Evolutionary conservation across 2,888 invertebrate genomes (phyloP), one percentile per base, ranked within the genome.

Genomic region (Lymantria dispar): DNA sequence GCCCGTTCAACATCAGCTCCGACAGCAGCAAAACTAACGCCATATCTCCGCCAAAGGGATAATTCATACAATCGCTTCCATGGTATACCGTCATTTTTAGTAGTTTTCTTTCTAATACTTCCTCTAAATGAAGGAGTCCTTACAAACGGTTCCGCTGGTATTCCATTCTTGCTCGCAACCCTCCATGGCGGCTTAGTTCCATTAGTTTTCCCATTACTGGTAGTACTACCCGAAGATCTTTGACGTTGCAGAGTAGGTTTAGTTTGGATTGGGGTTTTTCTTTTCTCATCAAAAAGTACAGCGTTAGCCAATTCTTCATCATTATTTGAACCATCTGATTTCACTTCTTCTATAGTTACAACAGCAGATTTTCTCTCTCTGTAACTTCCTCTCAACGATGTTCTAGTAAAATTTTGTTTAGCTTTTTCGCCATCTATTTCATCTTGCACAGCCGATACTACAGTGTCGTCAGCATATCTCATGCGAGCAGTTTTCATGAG

Each of bases 401-500:
- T 83, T 69, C 86, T 80, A 29, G 66, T 77, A 37, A 91, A 88
- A 8, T 76, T 66, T 62, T 80, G 80, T 62, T 85, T 89, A 48
- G 74, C 70, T 65, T 83, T 88, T 33, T 91, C 91, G 1, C 89
- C 90, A 40, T 91, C 91, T 3, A 90, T 75, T 72, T 91, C 91
- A 51, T 91, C 91, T 40, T 83, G 81, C 5, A 79, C 53, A 7
- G 80, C 66, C 1, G 80, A 74, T 54, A 84, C 76, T 3, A 77
- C 74, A 39, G 81, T 85, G 51, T 92, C 93, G 52, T 93, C 93
- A 43, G 92, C 80, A 56, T 93, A 93, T 55, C 93, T 76, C 93
- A 93, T 93, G 38, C 93, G 92, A 13, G 92, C 92, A 0, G 93
- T 93, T 75, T 94, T 94, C 74, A 94, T 93, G 39, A 91, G 75